A percentile compares a stretch with the other conserved stretches of the same genome.
Evolutionary conservation across 1,140 invertebrate genomes (phyloP).

Genomic region (Drosophila eugracilis): DNA sequence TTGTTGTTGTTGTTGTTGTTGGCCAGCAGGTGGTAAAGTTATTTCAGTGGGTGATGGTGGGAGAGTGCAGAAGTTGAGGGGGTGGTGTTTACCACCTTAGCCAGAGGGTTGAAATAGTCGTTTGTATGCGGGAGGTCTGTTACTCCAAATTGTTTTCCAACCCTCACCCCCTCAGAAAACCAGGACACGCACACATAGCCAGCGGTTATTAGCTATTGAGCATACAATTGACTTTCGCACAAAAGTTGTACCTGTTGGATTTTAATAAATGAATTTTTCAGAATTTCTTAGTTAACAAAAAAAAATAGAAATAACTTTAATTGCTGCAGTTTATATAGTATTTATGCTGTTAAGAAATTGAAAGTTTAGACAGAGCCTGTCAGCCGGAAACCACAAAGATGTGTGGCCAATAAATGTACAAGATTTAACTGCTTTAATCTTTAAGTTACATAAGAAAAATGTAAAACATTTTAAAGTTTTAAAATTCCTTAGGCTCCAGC

Average conservation of each 20-base stretch:
- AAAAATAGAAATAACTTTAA: too few relatives aligned
- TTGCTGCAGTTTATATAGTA: not conserved
- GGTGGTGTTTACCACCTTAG: conserved; percentile 3
- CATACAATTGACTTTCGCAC: conserved; percentile 42
- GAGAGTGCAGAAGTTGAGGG: not conserved
- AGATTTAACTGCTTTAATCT: not conserved
- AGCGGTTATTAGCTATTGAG: conserved; percentile 60
- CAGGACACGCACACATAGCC: conserved; percentile 51
- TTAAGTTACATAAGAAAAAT: too few relatives aligned
- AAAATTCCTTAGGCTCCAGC: not conserved
- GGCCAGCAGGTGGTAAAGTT: conserved; percentile 70
- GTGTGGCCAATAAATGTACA: too few relatives aligned
- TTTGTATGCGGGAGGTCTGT: conserved; percentile 52
- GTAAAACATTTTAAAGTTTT: not conserved
- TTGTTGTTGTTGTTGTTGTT: conserved; percentile 33
- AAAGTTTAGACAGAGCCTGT: too few relatives aligned
- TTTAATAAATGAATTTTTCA: conserved; percentile 4
- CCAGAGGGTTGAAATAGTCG: conserved; percentile 46
- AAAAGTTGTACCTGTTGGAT: conserved; percentile 27
- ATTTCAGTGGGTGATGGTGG: conserved; percentile 10
- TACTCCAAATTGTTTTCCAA: conserved; percentile 61
- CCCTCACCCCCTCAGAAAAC: not conserved
- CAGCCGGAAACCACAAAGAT: too few relatives aligned
- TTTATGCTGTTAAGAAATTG: not conserved
- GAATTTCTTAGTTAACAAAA: not conserved